These are phyloP conservation scores for Drosophila buzzatii DNA, from an alignment of 2,888 invertebrate species.

Conservation along the genomic window DNA sequence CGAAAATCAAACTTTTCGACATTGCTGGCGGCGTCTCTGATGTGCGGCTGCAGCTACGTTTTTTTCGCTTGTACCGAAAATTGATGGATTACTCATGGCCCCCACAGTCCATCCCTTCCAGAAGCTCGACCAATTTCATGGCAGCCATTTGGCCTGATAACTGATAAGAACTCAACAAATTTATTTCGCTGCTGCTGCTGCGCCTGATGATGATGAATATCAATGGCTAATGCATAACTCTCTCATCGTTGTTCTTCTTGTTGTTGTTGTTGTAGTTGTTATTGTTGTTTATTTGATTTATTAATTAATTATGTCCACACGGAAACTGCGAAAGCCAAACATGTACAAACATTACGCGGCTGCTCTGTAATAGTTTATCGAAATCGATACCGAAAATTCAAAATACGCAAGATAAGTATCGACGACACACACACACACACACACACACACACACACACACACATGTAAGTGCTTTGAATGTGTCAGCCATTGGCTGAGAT, in stretches of 20 bases:
- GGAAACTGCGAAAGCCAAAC: constrained; percentile 68
- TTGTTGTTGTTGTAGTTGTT: constrained; percentile 1
- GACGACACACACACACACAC: constrained; percentile 2
- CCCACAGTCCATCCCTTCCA: constrained; percentile 2
- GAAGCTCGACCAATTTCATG: constrained; percentile 34
- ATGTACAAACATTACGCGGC: constrained; percentile 43
- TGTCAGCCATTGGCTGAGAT: constrained; percentile 59
- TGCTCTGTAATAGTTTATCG: constrained; percentile 35
- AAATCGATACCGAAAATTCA: constrained; percentile 51
- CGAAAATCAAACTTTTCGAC: constrained; percentile 83
- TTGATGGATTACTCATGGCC: constrained; percentile 75
- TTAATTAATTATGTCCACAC: constrained; percentile 74
- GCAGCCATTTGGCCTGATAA: constrained; percentile 55
- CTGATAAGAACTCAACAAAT: constrained; percentile 45
- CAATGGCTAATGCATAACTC: constrained; percentile 35
- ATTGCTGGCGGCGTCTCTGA: constrained; percentile 78
- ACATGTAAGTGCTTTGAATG: constrained; percentile 20
- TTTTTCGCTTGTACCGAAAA: constrained; percentile 71
- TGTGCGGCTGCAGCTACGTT: constrained; percentile 68
- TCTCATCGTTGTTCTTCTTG: constrained; percentile 22
- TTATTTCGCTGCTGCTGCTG: constrained; percentile 26
- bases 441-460: constrained; percentile 2
- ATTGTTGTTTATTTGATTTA: constrained; percentile 69
- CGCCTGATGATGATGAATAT: constrained; percentile 61
- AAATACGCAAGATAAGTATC: constrained; percentile 57